A percentile compares a stretch with the other conserved stretches of the same genome.
These are phyloP conservation scores for Ormia ochracea DNA, from an alignment of 2,888 invertebrate genomes.

Conservation along the genomic window DNA sequence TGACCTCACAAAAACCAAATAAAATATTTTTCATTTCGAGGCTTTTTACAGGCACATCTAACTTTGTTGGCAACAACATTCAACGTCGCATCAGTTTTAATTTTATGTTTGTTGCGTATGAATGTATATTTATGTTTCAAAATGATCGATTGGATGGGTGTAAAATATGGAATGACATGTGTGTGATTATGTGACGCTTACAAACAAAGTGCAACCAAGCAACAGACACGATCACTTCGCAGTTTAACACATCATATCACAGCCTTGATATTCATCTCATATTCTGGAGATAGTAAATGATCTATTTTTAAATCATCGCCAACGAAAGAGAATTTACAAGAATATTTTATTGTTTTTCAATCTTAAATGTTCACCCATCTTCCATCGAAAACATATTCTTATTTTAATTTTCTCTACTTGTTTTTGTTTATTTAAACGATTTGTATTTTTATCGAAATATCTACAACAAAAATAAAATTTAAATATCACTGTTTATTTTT, in stretches of 20 bases:
- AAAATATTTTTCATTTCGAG: no score
- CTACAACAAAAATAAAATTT: slow-evolving; percentile 15
- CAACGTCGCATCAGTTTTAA: no score
- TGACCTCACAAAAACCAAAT: no score
- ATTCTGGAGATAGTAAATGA: not conserved
- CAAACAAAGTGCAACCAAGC: slow-evolving; percentile 48
- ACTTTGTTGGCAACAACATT: no score
- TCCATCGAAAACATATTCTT: slow-evolving; percentile 21
- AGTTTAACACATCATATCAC: slow-evolving; percentile 60
- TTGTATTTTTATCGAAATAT: slow-evolving; percentile 32
- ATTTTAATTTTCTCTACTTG: slow-evolving; percentile 4
- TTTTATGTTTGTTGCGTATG: not conserved
- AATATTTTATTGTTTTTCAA: slow-evolving; percentile 20
- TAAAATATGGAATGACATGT: slow-evolving; percentile 47
- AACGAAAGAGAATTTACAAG: not conserved
- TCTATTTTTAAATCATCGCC: slow-evolving; percentile 54
- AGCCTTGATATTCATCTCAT: slow-evolving; percentile 36
- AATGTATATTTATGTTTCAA: not conserved
- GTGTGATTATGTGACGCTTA: slow-evolving; percentile 58
- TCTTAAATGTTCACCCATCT: slow-evolving; percentile 30
- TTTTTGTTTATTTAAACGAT: slow-evolving; percentile 60
- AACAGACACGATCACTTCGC: slow-evolving; percentile 62
- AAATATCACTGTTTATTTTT: slow-evolving; percentile 18
- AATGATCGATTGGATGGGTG: not conserved
- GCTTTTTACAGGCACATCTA: no score